Conservation (phyloP, 2,888 invertebrate genomes). For the Idaea dimidiata region DNA sequence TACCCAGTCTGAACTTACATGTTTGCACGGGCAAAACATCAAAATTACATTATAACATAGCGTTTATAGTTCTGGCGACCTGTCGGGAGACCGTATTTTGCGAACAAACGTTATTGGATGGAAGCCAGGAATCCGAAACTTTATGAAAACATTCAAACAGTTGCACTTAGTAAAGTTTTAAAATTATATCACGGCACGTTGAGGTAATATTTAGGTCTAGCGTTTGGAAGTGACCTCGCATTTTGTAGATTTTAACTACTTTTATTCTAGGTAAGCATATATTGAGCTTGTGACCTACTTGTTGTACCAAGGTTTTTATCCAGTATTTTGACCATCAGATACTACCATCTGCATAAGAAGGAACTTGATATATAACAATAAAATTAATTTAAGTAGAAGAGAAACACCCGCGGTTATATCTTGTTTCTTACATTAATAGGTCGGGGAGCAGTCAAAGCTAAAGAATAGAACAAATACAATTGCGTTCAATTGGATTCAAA, state of each 20-base stretch:
- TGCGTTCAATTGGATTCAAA: background rate
- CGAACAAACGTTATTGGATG: conserved; percentile 24
- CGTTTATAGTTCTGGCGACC: conserved; percentile 11
- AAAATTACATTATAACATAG: conserved; percentile 16
- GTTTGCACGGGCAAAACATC: conserved; percentile 11
- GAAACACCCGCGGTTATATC: conserved; percentile 25
- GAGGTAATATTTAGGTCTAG: conserved; percentile 1
- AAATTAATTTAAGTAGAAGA: conserved; percentile 9
- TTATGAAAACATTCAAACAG: conserved; percentile 21
- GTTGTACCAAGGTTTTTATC: background rate
- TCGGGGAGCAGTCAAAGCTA: conserved; percentile 29
- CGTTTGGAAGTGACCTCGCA: background rate
- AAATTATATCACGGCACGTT: conserved; percentile 20
- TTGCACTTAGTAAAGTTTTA: conserved; percentile 20
- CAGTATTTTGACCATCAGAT: too few species aligned
- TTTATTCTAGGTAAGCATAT: background rate
- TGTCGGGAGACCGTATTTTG: conserved; percentile 12
- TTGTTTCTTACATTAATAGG: conserved; percentile 33
- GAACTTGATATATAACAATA: background rate
- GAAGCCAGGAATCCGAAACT: conserved; percentile 26
- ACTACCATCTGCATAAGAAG: too few species aligned
- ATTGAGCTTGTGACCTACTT: background rate
- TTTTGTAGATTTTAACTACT: background rate
- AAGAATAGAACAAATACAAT: conserved; percentile 25
- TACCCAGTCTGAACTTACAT: conserved; percentile 16